phyloP scores from a whole-genome alignment of 1,140 invertebrate species.

The Yoshiicerus persimilis region DNA sequence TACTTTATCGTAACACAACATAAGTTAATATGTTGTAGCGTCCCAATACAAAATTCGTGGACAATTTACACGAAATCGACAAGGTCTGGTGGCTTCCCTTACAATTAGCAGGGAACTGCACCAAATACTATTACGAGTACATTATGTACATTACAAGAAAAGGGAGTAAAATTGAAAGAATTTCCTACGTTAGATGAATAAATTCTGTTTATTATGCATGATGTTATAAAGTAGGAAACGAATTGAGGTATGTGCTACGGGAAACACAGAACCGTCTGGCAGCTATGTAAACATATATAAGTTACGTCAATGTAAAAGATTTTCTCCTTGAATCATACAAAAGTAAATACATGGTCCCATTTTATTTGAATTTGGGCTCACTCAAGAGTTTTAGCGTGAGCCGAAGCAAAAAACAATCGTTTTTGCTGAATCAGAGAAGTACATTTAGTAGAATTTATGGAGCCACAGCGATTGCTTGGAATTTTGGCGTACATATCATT shows the following conservation, averaged over 20 bases:
- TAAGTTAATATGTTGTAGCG: not conserved
- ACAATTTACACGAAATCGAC: not conserved
- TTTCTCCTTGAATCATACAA: not conserved
- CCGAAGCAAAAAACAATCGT: not conserved
- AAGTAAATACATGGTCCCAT: not conserved
- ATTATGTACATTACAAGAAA: conserved; percentile 18
- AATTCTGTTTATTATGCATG: not conserved
- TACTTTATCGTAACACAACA: not conserved
- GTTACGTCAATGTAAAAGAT: not conserved
- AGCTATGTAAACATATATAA: not conserved
- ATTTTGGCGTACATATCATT: too few relatives aligned
- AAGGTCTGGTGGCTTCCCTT: not conserved
- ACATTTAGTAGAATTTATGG: not conserved
- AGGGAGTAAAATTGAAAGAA: not conserved
- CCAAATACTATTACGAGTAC: not conserved
- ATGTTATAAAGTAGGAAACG: not conserved
- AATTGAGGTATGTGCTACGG: too few relatives aligned
- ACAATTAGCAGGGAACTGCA: not conserved
- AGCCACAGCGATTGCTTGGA: too few relatives aligned
- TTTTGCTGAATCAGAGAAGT: not conserved
- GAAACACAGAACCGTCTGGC: not conserved
- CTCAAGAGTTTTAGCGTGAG: not conserved
- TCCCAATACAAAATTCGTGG: not conserved
- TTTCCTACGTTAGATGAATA: not conserved
- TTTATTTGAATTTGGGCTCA: not conserved